phyloP scores from a whole-genome alignment of 2,888 invertebrate genomes.

The Eristalinus sepulchralis region DNA sequence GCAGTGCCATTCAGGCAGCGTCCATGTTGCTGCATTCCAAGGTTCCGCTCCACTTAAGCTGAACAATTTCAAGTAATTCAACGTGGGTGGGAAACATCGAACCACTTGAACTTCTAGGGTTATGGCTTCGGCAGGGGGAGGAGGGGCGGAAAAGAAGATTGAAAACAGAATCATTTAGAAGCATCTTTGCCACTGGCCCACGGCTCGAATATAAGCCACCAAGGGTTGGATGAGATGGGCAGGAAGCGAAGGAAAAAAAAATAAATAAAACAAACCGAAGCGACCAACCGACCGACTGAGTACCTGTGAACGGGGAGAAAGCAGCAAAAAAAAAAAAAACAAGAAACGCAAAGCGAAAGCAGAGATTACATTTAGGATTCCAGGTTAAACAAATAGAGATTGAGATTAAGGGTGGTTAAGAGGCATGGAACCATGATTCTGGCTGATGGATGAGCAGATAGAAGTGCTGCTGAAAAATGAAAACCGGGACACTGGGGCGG shows the following conservation, averaged over 20 bases:
- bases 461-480: slow-evolving; percentile 24
- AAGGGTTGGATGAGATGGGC: not conserved
- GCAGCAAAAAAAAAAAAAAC: slow-evolving; percentile 15
- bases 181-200: slow-evolving; percentile 19
- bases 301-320: not conserved
- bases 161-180: slow-evolving; percentile 46
- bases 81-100: not conserved
- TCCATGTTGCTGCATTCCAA: slow-evolving; percentile 9
- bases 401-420: slow-evolving; percentile 65
- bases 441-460: slow-evolving; percentile 59
- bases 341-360: slow-evolving; percentile 32
- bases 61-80: slow-evolving; percentile 22
- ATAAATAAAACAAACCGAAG: not conserved
- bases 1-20: slow-evolving; percentile 1
- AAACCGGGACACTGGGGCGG: not conserved
- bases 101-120: not conserved
- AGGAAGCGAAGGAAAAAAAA: not conserved
- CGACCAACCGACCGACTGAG: not conserved
- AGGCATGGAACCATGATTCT: slow-evolving; percentile 58
- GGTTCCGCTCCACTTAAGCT: slow-evolving; percentile 47
- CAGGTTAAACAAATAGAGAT: slow-evolving; percentile 67
- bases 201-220: slow-evolving; percentile 20
- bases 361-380: slow-evolving; percentile 60
- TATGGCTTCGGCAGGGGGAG: not conserved
- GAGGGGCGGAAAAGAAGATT: not conserved